Conservation (phyloP, 2,113 vertebrate species). For the Narcine bancroftii region DNA sequence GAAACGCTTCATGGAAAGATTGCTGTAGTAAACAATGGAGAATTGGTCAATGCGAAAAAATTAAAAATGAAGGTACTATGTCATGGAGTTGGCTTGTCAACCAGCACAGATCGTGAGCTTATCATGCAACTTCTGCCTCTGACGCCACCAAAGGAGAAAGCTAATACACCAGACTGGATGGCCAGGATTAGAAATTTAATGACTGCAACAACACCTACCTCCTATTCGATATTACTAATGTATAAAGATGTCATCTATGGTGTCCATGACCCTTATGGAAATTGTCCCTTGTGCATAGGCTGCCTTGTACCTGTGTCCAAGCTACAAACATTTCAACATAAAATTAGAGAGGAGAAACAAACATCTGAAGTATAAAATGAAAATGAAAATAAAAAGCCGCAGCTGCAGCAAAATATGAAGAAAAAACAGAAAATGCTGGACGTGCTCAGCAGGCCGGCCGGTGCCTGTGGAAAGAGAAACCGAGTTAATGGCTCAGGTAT, state of each 20-base stretch:
- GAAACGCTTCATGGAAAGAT: constrained; percentile 94
- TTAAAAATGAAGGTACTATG: constrained; percentile 84
- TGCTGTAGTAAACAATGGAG: constrained; percentile 92
- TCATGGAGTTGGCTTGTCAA: constrained; percentile 88
- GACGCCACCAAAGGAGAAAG: constrained; percentile 84
- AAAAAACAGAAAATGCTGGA: too few species aligned
- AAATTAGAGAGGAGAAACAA: too few species aligned
- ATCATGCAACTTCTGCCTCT: constrained; percentile 92
- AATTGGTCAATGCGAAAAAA: constrained; percentile 76
- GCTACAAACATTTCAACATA: too few species aligned
- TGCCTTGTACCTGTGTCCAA: constrained; percentile 79
- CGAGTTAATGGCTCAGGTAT: too few species aligned
- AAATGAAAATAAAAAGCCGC: too few species aligned
- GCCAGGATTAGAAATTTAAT: constrained; percentile 97
- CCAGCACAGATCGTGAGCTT: constrained; percentile 91
- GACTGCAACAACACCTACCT: constrained; percentile 85
- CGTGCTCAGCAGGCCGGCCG: too few species aligned
- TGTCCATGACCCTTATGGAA: constrained; percentile 89
- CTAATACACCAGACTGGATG: constrained; percentile 84
- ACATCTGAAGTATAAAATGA: too few species aligned
- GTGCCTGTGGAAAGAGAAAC: too few species aligned
- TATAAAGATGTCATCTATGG: constrained; percentile 89
- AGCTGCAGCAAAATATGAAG: too few species aligned
- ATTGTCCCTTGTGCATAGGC: constrained; percentile 87
- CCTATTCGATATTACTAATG: constrained; percentile 90